Base-by-base conservation (phyloP, 2,888 invertebrate genomes). In the Andrena fulva region DNA sequence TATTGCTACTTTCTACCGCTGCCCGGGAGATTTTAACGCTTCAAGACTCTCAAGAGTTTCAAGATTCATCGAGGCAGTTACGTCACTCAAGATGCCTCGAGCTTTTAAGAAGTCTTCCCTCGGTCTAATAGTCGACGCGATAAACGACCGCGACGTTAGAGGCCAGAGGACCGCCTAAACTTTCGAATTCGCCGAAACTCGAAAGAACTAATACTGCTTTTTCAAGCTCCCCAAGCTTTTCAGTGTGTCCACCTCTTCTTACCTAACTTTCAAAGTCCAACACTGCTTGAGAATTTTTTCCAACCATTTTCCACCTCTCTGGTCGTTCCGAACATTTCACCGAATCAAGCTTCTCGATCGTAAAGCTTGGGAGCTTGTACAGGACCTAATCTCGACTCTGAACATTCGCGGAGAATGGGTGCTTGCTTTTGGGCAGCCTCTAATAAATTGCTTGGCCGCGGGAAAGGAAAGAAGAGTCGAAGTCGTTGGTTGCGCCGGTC, bases 1-100 rank as follows among this genome's bases (percentile, higher is more conserved):
- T 73, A 73, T 67, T 20, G 16, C 20, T 1, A 29, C 56, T 73
- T 67, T 73, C 67, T 48, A 66, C 42, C 56, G 12, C 3, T 2
- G 54, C 35, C 20, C 35, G 8, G 27, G n/a, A 72, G 20, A 64
- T 20, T 20, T 64, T 42, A 56, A 54, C 27, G 52, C 33, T 6
- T 59, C 33, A 3, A 56, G 48, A 60, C 48, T 31, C 33, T 50
- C 2, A 27, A 56, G 27, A 56, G 20, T 24, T 24, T 56, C 20
- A n/a, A 33, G 33, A 74, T 50, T 59, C 56, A 59, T 42, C 29
- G 10, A 50, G 16, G 0, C 24, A n/a, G 56, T 74, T 74, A 33
- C 27, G 16, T 56, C 56, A 60, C 6, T 7, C 50, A 7, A n/a
- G 8, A 16, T 20, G 35, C 16, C 33, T 68, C 6, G 24, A 35